Conservation (phyloP, 2,888 invertebrate genomes). For the Theristus sp. region DNA sequence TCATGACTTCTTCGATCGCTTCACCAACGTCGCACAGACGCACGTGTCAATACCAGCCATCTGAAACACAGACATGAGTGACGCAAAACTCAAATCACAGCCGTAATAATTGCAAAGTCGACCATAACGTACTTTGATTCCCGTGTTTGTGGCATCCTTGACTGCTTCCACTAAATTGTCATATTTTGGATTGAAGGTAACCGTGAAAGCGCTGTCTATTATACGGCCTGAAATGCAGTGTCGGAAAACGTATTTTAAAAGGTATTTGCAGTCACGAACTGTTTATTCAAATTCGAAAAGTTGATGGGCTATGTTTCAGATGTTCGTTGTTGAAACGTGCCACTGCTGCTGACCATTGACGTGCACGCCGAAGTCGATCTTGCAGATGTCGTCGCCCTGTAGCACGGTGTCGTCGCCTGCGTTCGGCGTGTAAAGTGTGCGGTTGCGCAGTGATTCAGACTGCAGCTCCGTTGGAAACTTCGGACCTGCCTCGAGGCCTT, state of each 20-base stretch:
- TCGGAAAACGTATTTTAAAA: not conserved
- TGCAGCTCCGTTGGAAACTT: conserved; percentile 92
- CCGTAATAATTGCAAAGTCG: not conserved
- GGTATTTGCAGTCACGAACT: not conserved
- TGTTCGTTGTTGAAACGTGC: no score
- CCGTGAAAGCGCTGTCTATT: conserved; percentile 94
- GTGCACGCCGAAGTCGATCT: conserved; percentile 96
- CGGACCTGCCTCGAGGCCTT: conserved; percentile 68
- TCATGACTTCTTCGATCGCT: conserved; percentile 97
- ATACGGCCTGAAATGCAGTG: conserved; percentile 46
- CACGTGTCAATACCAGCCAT: conserved; percentile 88
- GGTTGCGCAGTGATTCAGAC: conserved; percentile 95
- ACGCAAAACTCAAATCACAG: not conserved
- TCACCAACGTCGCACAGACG: conserved; percentile 86
- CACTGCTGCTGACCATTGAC: conserved; percentile 68
- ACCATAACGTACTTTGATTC: conserved; percentile 47
- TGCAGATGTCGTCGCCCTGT: conserved; percentile 86
- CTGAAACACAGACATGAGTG: no score
- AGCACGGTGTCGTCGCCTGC: conserved; percentile 88
- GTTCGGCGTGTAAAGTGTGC: conserved; percentile 98
- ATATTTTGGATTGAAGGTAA: conserved; percentile 87
- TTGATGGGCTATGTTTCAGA: no score
- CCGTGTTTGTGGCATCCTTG: conserved; percentile 92
- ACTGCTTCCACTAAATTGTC: conserved; percentile 84
- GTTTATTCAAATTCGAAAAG: no score